Conservation (phyloP, 35 echinoderm and acorn worm species). For the Apostichopus japonicus region DNA sequence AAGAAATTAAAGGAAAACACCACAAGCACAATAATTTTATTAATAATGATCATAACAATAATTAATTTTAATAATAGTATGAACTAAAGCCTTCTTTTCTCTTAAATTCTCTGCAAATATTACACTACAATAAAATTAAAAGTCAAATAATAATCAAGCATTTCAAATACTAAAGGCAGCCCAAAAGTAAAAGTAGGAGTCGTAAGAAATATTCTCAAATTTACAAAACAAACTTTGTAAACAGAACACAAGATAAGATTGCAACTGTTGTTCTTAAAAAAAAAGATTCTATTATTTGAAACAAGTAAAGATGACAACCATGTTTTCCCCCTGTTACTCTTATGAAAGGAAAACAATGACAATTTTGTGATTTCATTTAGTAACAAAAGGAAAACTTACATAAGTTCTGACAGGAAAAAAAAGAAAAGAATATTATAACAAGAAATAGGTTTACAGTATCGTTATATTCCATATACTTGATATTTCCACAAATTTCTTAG, state of each 20-base stretch:
- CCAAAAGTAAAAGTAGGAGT: neutral
- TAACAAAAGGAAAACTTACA: neutral
- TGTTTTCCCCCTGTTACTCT: too few species aligned
- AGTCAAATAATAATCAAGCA: neutral
- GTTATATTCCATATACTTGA: neutral
- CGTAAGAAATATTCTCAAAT: slow-evolving; percentile 12
- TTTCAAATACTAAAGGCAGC: slow-evolving; percentile 23
- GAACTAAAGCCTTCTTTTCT: slow-evolving; percentile 4
- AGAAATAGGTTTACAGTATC: neutral
- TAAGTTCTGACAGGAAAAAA: neutral
- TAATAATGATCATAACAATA: neutral
- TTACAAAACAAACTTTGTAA: neutral
- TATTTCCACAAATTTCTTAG: neutral
- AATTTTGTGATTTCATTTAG: neutral
- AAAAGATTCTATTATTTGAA: too few species aligned
- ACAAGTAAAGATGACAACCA: too few species aligned
- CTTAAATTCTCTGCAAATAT: slow-evolving; percentile 42
- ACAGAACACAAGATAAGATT: neutral
- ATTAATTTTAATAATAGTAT: neutral
- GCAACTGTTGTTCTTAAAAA: neutral
- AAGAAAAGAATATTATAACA: neutral
- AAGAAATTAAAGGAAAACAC: slow-evolving; percentile 13
- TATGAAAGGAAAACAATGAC: neutral
- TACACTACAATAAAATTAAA: slow-evolving; percentile 43
- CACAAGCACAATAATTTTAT: slow-evolving; percentile 7